Evolutionary conservation across 2,888 invertebrate genomes (phyloP).

Genomic region (Aricia artaxerxes): DNA sequence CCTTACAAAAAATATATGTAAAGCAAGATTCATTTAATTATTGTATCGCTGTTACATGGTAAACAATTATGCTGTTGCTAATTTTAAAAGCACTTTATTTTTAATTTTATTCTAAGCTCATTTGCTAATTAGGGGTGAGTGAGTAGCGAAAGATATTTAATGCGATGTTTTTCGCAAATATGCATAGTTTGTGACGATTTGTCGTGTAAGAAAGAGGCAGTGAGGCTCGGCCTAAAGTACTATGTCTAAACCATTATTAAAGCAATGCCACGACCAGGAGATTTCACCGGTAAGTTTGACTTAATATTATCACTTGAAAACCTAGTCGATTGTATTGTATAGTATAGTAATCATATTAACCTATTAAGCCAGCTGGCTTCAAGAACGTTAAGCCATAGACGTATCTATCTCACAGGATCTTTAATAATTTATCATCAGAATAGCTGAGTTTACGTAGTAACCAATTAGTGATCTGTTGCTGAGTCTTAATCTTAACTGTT

Average conservation of each 20-base stretch:
- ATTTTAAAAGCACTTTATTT: slow-evolving; percentile 7
- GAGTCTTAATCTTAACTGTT: too few species aligned
- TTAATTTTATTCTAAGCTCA: background rate
- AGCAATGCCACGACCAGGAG: background rate
- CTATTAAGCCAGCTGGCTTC: too few species aligned
- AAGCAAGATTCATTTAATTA: too few species aligned
- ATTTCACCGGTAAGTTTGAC: slow-evolving; percentile 10
- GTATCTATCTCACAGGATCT: too few species aligned
- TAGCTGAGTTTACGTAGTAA: too few species aligned
- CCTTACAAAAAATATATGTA: too few species aligned
- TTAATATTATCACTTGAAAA: background rate
- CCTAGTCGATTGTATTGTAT: background rate
- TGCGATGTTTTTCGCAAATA: slow-evolving; percentile 20
- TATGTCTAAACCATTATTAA: slow-evolving; percentile 7
- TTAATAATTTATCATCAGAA: too few species aligned
- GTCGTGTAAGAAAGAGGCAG: background rate
- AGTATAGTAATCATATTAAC: too few species aligned
- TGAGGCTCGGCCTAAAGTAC: background rate
- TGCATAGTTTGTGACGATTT: slow-evolving; percentile 11
- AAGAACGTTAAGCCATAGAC: too few species aligned
- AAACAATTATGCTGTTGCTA: background rate
- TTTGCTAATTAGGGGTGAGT: slow-evolving; percentile 38
- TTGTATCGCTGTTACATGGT: background rate
- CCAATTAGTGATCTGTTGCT: too few species aligned
- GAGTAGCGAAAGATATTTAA: slow-evolving; percentile 9